These are phyloP conservation scores for Reinhardtius hippoglossoides DNA, from an alignment of 2,113 vertebrate genomes.

Conservation along the genomic window DNA sequence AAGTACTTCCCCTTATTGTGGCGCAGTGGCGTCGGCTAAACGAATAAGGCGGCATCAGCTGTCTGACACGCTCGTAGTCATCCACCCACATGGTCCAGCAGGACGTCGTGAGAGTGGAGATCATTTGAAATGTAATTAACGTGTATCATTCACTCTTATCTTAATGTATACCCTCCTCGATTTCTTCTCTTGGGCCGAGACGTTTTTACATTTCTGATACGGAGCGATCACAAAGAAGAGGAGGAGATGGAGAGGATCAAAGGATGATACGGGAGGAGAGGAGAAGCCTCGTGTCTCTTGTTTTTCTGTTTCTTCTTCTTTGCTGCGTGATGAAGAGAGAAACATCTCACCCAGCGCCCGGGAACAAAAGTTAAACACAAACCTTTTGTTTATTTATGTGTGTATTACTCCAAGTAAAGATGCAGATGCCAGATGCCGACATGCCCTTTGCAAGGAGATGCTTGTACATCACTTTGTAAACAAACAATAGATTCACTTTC, in stretches of 20 bases:
- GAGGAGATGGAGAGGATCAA: neutral
- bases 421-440: neutral
- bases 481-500: slow-evolving; percentile 27
- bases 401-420: neutral
- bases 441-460: slow-evolving; percentile 7
- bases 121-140: slow-evolving; percentile 51
- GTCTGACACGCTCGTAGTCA: slow-evolving; percentile 57
- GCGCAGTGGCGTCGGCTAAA: slow-evolving; percentile 34
- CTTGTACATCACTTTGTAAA: slow-evolving; percentile 19
- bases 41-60: slow-evolving; percentile 49
- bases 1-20: slow-evolving; percentile 59
- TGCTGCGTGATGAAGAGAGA: neutral
- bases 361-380: neutral
- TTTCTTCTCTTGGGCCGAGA: neutral
- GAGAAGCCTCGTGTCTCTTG: neutral
- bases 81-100: slow-evolving; percentile 52
- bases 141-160: slow-evolving; percentile 35
- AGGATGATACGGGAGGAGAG: neutral
- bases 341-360: neutral
- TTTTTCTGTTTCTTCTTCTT: neutral
- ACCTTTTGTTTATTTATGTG: neutral
- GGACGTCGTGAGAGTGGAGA: slow-evolving; percentile 40
- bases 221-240: slow-evolving; percentile 6
- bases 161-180: slow-evolving; percentile 21
- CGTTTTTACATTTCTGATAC: neutral